Percentiles rank a stretch among this genome's conserved stretches.
phyloP scores from a whole-genome alignment of 2,113 vertebrate genomes.

The Dipodomys merriami region DNA sequence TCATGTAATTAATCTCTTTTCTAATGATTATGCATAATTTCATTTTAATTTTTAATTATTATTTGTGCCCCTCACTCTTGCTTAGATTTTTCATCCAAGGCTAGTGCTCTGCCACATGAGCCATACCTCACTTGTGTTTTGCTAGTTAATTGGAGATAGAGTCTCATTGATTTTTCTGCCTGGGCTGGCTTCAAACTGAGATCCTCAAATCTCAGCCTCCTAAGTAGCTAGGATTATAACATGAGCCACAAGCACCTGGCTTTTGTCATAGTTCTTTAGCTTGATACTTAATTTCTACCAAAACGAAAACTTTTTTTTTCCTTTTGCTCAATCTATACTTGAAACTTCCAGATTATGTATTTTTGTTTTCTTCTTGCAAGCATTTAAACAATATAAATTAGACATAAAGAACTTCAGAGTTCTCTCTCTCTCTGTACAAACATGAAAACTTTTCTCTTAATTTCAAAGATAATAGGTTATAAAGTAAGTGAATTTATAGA shows the following conservation, averaged over 20 bases:
- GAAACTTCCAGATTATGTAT: background rate
- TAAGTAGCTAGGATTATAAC: no score
- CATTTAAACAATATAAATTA: background rate
- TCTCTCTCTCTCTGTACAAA: no score
- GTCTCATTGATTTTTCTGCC: no score
- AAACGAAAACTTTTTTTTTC: background rate
- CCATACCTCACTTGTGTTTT: no score
- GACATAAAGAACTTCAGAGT: rapidly evolving
- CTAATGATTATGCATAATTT: background rate
- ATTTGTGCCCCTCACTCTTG: no score
- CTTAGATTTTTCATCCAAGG: no score
- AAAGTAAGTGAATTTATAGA: background rate
- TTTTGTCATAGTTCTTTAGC: no score
- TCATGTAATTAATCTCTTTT: background rate
- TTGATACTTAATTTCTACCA: background rate
- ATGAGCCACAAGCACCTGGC: no score
- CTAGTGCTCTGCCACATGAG: no score
- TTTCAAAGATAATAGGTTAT: background rate
- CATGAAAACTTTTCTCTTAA: background rate
- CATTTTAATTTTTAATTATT: background rate
- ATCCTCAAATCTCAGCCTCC: no score
- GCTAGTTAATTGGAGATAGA: no score
- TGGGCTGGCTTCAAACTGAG: no score
- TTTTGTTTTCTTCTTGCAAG: background rate
- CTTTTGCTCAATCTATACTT: background rate